Evolutionary conservation across 2,113 vertebrate genomes (phyloP).

Genomic region (Canis aureus): DNA sequence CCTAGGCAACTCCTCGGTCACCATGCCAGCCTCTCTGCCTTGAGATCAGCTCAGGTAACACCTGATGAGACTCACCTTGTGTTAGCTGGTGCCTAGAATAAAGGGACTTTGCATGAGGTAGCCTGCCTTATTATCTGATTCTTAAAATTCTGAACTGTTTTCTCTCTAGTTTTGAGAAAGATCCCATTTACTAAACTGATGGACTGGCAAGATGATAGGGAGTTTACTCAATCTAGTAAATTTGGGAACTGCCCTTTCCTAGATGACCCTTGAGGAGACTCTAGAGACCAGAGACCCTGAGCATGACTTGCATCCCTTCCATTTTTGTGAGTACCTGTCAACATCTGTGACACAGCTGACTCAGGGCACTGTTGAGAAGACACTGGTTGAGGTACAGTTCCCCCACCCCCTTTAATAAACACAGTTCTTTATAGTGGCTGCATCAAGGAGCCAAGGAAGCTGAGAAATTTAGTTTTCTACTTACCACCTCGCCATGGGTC

Average conservation of each 20-base stretch:
- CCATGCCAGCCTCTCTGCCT: too few relatives aligned
- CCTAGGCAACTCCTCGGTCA: background rate
- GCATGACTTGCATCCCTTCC: background rate
- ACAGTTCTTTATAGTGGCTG: background rate
- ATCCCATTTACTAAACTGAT: background rate
- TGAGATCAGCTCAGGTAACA: background rate
- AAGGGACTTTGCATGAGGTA: background rate
- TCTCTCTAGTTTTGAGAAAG: background rate
- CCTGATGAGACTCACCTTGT: background rate
- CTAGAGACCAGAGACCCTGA: background rate
- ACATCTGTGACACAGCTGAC: background rate
- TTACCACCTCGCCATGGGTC: background rate
- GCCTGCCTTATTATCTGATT: background rate
- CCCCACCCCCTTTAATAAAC: background rate
- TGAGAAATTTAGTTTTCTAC: background rate
- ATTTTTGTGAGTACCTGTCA: background rate
- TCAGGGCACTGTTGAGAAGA: background rate
- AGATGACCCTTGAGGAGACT: too few relatives aligned
- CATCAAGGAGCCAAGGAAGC: background rate
- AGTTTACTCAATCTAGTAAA: background rate
- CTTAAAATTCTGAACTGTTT: background rate
- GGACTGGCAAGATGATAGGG: background rate
- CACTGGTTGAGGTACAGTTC: rapidly evolving
- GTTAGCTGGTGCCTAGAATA: background rate
- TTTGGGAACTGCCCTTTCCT: background rate